Evolutionary conservation across 2,797 vertebrate species (phyloP).

Genomic region (Cirrhinus molitorella): DNA sequence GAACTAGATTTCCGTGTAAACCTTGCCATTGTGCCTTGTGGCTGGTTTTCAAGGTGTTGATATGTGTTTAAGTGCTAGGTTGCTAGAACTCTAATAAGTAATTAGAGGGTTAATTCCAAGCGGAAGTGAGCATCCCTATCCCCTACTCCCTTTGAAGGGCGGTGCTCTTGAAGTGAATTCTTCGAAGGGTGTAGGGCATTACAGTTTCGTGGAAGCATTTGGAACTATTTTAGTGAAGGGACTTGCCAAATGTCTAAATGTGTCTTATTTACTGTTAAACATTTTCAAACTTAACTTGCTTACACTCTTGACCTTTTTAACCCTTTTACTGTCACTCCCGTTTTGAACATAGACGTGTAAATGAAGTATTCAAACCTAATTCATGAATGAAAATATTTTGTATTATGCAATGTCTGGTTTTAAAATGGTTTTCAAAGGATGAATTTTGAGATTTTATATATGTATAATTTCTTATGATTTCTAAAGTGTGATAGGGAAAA

Average conservation of each 20-base stretch:
- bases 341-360: too few relatives aligned
- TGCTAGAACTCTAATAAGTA: neutral
- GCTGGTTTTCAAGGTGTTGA: neutral
- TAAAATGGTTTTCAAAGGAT: too few relatives aligned
- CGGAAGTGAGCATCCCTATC: neutral
- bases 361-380: too few relatives aligned
- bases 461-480: too few relatives aligned
- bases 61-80: neutral
- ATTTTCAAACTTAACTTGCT: too few relatives aligned
- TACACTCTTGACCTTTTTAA: too few relatives aligned
- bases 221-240: neutral
- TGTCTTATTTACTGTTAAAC: neutral
- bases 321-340: too few relatives aligned
- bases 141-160: neutral
- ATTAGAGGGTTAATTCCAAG: neutral
- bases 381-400: too few relatives aligned
- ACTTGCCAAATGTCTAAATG: neutral
- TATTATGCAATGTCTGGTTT: too few relatives aligned
- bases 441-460: too few relatives aligned
- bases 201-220: neutral
- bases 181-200: neutral
- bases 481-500: too few relatives aligned
- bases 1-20: neutral
- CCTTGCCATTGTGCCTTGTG: neutral
- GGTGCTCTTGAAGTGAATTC: too few relatives aligned